These are phyloP conservation scores for Felis chaus DNA, from an alignment of 2,113 vertebrate genomes.

Conservation along the genomic window DNA sequence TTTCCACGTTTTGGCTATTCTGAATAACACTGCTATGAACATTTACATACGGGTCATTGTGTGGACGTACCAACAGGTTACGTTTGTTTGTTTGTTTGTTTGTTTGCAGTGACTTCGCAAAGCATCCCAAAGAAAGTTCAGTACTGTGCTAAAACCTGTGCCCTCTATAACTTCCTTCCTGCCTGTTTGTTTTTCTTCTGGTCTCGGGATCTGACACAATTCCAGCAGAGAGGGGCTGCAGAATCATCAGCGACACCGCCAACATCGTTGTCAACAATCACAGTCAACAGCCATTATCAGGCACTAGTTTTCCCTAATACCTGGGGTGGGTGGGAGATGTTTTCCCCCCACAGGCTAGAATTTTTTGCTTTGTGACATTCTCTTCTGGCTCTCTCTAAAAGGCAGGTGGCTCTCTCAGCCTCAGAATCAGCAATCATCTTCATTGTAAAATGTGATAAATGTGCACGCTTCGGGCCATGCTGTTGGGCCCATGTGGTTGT, in stretches of 20 bases:
- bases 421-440: not conserved
- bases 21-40: not conserved
- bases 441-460: not conserved
- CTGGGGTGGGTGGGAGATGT: no score
- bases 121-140: not conserved
- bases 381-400: not conserved
- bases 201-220: not conserved
- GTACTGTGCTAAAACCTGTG: not conserved
- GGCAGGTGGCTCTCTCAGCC: not conserved
- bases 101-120: not conserved
- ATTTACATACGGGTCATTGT: not conserved
- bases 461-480: not conserved
- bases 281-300: not conserved
- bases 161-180: rapidly evolving
- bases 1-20: not conserved
- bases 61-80: not conserved
- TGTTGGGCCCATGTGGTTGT: no score
- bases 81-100: not conserved
- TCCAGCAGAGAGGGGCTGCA: not conserved
- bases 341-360: not conserved
- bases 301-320: not conserved
- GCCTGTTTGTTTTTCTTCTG: not conserved
- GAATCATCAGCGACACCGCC: rapidly evolving
- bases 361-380: not conserved
- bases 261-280: rapidly evolving